A percentile compares a stretch with the other conserved stretches of the same genome.
Conservation (phyloP, 2,888 invertebrate species). For the Eilema caniola region DNA sequence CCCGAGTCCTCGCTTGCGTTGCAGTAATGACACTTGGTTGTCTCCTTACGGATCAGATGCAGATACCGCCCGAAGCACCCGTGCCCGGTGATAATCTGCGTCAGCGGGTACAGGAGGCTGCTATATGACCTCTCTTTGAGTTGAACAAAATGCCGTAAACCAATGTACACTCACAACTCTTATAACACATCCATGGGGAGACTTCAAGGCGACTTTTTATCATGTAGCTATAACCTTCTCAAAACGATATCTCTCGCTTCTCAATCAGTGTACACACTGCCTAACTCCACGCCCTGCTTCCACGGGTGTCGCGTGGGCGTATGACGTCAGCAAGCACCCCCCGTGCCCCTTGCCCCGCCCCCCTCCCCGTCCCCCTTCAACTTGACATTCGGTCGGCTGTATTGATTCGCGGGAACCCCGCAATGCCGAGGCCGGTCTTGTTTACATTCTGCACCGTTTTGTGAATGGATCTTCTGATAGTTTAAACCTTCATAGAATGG, state of each 20-base stretch:
- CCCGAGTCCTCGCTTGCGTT: too few relatives aligned
- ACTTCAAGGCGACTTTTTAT: too few relatives aligned
- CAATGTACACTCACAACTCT: too few relatives aligned
- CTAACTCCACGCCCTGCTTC: conserved; percentile 46
- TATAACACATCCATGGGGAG: too few relatives aligned
- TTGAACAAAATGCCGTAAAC: too few relatives aligned
- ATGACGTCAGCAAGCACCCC: conserved; percentile 63
- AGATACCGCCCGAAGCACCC: too few relatives aligned
- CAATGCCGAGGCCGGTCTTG: conserved; percentile 63
- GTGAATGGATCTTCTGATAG: conserved; percentile 54
- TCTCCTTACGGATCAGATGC: too few relatives aligned
- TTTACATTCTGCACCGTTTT: conserved; percentile 57
- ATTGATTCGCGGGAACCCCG: conserved; percentile 62
- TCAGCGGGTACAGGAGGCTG: too few relatives aligned
- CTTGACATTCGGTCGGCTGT: conserved; percentile 72
- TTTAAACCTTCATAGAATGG: conserved; percentile 26
- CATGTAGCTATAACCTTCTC: not conserved
- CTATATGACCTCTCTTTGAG: too few relatives aligned
- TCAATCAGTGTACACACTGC: conserved; percentile 19
- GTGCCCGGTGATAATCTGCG: too few relatives aligned
- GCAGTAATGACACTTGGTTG: too few relatives aligned
- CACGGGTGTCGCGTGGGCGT: conserved; percentile 59
- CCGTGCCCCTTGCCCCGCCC: conserved; percentile 4
- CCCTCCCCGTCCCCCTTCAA: conserved; percentile 60
- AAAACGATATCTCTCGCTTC: conserved; percentile 5